Base-by-base conservation (phyloP, 2,113 vertebrate genomes). In the Athene noctua region DNA sequence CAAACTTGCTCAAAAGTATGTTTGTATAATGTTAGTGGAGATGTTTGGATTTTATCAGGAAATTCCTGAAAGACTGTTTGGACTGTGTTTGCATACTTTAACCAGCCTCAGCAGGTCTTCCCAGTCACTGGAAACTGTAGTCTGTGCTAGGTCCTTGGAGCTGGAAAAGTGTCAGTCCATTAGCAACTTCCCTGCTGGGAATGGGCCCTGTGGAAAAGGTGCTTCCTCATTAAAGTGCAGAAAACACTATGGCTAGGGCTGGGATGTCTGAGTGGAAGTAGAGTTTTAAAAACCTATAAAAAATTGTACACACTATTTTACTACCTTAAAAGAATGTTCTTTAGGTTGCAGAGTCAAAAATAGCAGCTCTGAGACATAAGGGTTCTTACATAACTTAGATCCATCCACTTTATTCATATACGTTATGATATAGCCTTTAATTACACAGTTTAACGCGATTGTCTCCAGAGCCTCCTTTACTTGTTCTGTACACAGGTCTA, bases 301-400 rank as follows among this genome's bases (percentile, higher is more conserved):
- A 57, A 49, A 59, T 11, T 14, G 57, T 9, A 49, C 57, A 86
- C 8, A 4, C 17, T 86, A n/a, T 91, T 83, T 86, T 92, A 66
- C 87, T 94, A 57, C n/a, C 47, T 74, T 71, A 71, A 86, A 94
- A 84, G 51, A 93, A 80, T 6, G 29, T 74, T 88, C 83, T 94
- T 52, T 80, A 55, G 36, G 51, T 74, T 86, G 68, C 59, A 72
- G 78, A 92, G 59, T 57, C 68, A 92, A 90, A 94, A 96, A 93
- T 91, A 95, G 92, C 34, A 79, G 9, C 86, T 84, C 30, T 66
- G 86, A 95, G 63, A 90, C 88, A 90, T 47, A 90, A 71, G 59
- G 88, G 21, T 94, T 77, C 82, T 96, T 95, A 93, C 0, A 1
- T 71, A 92, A 90, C 54, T 84, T 38, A 77, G 71, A 85, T 68